Evolutionary conservation across 2,113 vertebrate genomes (phyloP), one percentile per base, ranked within the genome.

Genomic region (Sphyrna mokarran): DNA sequence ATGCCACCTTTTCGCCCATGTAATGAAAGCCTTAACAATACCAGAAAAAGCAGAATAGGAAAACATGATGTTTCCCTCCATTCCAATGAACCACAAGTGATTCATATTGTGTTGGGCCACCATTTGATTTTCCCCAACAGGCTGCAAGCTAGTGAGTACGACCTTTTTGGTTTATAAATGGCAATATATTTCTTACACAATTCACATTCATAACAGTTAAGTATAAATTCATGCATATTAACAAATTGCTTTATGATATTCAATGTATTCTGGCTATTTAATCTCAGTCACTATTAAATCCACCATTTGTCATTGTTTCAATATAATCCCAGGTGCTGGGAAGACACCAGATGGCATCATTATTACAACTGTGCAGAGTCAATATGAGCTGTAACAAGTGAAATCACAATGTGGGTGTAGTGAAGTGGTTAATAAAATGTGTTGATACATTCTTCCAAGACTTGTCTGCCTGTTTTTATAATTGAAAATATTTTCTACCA

Each of bases 361-460:
- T 43, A 95, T 95, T 95, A 72, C 40, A 95, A 95, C 68, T 95
- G 93, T 72, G 68, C 40, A 37, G 43, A 72, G 68, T 95, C 66
- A 48, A 95, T 95, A 72, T 70, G 93, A 66, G 93, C 93, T 95
- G 93, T 72, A 95, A 95, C 68, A 95, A 95, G 93, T 72, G 66
- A 95, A 70, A 95, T 95, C 93, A 95, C 93, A 95, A 72, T 43
- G 93, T 72, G 93, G 93, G 93, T 72, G 93, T 95, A 72, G 93
- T 69, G 69, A 70, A 95, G 68, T 95, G 93, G 93, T 95, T 95
- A 95, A 95, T 95, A 95, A 95, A 95, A 95, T 70, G 93, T 95
- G 93, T 95, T 43, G 72, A 95, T 72, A 95, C 43, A 95, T 72
- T 93, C 93, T 72, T 95, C 22, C 68, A 95, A 72, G 68, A 68